Conservation (phyloP, 2,888 invertebrate species). For the Trichogramma evanescens region DNA sequence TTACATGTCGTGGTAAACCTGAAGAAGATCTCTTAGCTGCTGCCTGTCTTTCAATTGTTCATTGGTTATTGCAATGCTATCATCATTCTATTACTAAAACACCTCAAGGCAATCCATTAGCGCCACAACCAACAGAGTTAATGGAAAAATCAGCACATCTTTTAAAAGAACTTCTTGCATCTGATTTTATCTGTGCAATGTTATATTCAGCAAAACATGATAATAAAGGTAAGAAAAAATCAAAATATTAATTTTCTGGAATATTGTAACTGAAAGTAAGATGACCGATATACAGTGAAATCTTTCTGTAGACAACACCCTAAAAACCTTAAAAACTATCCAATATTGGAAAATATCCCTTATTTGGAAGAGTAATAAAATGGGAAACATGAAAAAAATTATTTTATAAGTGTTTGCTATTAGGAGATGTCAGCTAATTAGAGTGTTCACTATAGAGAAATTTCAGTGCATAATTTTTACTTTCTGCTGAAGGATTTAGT, state of each 20-base stretch:
- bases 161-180: constrained; percentile 61
- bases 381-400: too few relatives aligned
- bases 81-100: constrained; percentile 47
- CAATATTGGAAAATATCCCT: background rate
- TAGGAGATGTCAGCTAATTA: too few relatives aligned
- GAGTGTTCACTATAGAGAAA: too few relatives aligned
- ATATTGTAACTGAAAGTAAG: too few relatives aligned
- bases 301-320: background rate
- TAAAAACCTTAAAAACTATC: background rate
- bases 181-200: constrained; percentile 73
- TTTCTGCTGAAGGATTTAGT: too few relatives aligned
- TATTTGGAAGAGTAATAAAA: too few relatives aligned
- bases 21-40: constrained; percentile 82
- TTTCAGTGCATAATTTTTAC: too few relatives aligned
- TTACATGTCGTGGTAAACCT: constrained; percentile 70
- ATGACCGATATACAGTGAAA: background rate
- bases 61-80: constrained; percentile 76
- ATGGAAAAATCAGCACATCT: constrained; percentile 65
- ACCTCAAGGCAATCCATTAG: constrained; percentile 34
- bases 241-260: constrained; percentile 23
- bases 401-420: too few relatives aligned
- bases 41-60: constrained; percentile 72
- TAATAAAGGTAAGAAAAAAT: constrained; percentile 57
- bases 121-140: constrained; percentile 55
- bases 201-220: constrained; percentile 76